Base-by-base conservation (phyloP, 2,113 vertebrate genomes). In the Myiozetetes cayanensis region DNA sequence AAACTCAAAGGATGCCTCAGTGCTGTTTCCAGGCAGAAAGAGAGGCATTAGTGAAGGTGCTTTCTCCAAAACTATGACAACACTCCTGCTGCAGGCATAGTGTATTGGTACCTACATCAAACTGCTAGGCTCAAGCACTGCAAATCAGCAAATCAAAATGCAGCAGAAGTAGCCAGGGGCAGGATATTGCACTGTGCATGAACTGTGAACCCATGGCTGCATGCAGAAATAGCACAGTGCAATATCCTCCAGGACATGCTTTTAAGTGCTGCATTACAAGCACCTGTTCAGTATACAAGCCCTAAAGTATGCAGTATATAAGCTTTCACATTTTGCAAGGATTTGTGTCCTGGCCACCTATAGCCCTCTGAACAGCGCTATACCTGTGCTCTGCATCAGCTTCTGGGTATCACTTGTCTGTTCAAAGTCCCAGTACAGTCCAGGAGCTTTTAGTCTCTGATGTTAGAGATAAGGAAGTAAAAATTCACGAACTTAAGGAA, bases 11-110 rank as follows among this genome's bases (percentile, higher is more conserved):
- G 62, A 70, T 85, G 44, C 61, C 44, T 89, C 47, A 17, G 58
- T 24, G 77, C 85, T 85, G 74, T 87, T 94, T 96, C 63, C 79
- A 85, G 93, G 67, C 71, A 95, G 96, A 88, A 92, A 85, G 46
- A 28, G 80, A 97, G 70, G 85, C 65, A 96, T 91, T 33, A 87
- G 81, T 83, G 83, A 89, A 85, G 9, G 19, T 1, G 9, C 16
- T 91, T 91, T 52, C 49, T 68, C 46, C 72, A 75, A 94, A 90
- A 93, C 55, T 18, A 28, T 83, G 90, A 94, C 35, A 93, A n/a
- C 56, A 65, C 37, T 88, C 19, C 62, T 85, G 66, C 50, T 49
- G 33, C 14, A 37, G 43, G 65, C 30, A 70, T 70, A 9, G 18
- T 44, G 14, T 27, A 22, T 12, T 12, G 13, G 47, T 81, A 41